Evolutionary conservation across 2,113 vertebrate species (phyloP).

Genomic region (Hystrix cristata): DNA sequence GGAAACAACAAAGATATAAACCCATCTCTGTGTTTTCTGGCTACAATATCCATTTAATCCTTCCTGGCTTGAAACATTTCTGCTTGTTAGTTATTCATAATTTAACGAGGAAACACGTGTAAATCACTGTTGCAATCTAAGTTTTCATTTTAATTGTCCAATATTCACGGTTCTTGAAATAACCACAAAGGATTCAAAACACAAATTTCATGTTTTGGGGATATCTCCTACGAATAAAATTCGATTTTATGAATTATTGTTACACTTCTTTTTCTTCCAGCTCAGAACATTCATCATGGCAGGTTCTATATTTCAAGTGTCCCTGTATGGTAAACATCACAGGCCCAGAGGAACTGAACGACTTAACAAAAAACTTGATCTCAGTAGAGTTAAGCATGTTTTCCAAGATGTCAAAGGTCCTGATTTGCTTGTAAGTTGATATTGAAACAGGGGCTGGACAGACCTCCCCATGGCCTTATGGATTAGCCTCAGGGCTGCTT

Average conservation of each 20-base stretch:
- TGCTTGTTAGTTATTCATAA: conserved; percentile 67
- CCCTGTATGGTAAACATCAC: conserved; percentile 89
- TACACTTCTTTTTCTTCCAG: conserved; percentile 81
- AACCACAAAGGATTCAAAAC: conserved; percentile 78
- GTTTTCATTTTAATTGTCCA: conserved; percentile 86
- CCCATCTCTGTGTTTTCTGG: background rate
- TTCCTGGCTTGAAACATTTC: conserved; percentile 68
- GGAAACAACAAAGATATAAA: background rate
- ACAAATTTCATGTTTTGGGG: conserved; percentile 69
- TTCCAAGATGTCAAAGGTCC: background rate
- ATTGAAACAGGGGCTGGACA: background rate
- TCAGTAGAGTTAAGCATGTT: background rate
- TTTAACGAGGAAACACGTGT: conserved; percentile 86
- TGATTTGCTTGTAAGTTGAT: background rate
- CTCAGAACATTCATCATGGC: conserved; percentile 90
- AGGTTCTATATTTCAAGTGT: conserved; percentile 91
- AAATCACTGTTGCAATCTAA: conserved; percentile 83
- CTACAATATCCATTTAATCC: conserved; percentile 6
- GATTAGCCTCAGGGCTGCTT: background rate
- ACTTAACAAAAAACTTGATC: conserved; percentile 76
- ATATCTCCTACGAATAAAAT: background rate
- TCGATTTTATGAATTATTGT: background rate
- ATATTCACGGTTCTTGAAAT: conserved; percentile 81
- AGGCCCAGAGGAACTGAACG: conserved; percentile 87
- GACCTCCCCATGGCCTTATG: background rate